These are phyloP conservation scores for Exaiptasia diaphana DNA, from an alignment of 64 coral and sea anemone species.

Conservation along the genomic window DNA sequence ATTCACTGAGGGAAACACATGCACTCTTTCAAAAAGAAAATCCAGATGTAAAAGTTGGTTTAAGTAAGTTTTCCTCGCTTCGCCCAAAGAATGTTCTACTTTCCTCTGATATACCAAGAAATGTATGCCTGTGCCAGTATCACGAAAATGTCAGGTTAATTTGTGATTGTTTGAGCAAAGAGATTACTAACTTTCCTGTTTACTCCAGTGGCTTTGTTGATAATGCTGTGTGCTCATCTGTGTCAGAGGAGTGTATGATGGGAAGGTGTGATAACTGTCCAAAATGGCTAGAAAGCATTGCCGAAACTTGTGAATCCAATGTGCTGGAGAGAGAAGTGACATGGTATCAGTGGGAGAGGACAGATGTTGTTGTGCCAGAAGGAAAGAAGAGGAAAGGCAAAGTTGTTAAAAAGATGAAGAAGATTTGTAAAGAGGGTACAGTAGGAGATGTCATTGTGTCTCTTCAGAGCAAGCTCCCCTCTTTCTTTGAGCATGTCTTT, in stretches of 20 bases:
- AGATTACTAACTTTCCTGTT: slow-evolving; percentile 33
- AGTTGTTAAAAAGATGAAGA: slow-evolving; percentile 26
- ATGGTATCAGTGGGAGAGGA: slow-evolving; percentile 49
- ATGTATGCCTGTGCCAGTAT: slow-evolving; percentile 64
- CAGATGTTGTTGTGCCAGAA: slow-evolving; percentile 1
- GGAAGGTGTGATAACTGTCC: neutral
- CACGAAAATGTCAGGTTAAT: slow-evolving; percentile 60
- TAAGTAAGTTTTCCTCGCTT: slow-evolving; percentile 59
- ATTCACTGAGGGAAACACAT: slow-evolving; percentile 45
- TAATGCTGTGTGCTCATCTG: slow-evolving; percentile 21
- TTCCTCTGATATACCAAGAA: slow-evolving; percentile 41
- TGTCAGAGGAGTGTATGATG: slow-evolving; percentile 8
- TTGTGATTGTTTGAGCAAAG: slow-evolving; percentile 62
- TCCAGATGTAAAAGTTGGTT: slow-evolving; percentile 46
- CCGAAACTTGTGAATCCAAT: no score
- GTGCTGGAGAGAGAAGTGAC: neutral
- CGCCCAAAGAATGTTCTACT: slow-evolving; percentile 63
- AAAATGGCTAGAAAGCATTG: slow-evolving; percentile 16
- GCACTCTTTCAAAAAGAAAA: slow-evolving; percentile 58
- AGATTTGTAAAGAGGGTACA: slow-evolving; percentile 44
- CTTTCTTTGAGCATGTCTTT: slow-evolving; percentile 43
- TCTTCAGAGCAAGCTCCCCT: slow-evolving; percentile 33
- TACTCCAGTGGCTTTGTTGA: slow-evolving; percentile 54
- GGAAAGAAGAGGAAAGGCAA: neutral
- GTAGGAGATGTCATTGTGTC: slow-evolving; percentile 32